These are phyloP conservation scores for Gnathonemus longibarbis DNA, from an alignment of 2,113 vertebrate species.

Conservation along the genomic window DNA sequence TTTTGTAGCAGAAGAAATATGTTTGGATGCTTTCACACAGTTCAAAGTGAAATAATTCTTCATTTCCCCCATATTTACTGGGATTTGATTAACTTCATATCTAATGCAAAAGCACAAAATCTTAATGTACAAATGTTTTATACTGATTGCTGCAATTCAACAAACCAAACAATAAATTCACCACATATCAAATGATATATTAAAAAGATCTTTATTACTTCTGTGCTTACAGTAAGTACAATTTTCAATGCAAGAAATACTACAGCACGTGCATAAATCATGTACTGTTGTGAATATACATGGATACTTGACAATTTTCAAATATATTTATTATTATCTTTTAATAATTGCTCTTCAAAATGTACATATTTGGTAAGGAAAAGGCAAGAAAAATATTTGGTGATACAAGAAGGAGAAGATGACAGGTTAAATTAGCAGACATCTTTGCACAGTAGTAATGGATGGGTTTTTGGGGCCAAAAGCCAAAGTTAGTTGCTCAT, in stretches of 20 bases:
- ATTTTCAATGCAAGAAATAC: constrained; percentile 66
- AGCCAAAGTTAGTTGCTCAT: neutral
- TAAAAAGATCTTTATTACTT: constrained; percentile 79
- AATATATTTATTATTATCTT: constrained; percentile 26
- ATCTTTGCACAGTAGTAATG: neutral
- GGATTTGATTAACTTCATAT: neutral
- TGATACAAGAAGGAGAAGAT: constrained; percentile 33
- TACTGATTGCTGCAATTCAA: neutral
- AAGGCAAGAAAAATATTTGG: constrained; percentile 72
- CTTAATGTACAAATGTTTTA: neutral
- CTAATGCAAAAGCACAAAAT: neutral
- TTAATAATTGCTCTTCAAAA: constrained; percentile 56
- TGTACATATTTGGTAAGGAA: constrained; percentile 63
- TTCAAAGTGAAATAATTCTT: neutral
- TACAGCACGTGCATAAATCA: constrained; percentile 55
- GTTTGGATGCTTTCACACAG: neutral
- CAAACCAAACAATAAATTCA: neutral
- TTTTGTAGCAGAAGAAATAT: neutral
- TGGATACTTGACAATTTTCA: constrained; percentile 20
- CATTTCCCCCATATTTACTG: neutral
- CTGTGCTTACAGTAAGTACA: constrained; percentile 89
- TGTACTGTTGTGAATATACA: constrained; percentile 28
- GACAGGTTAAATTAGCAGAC: neutral
- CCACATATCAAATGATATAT: constrained; percentile 88
- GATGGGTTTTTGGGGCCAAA: neutral